Evolutionary conservation across 2,113 vertebrate species (phyloP).

Genomic region (Sphaerodactylus townsendi): DNA sequence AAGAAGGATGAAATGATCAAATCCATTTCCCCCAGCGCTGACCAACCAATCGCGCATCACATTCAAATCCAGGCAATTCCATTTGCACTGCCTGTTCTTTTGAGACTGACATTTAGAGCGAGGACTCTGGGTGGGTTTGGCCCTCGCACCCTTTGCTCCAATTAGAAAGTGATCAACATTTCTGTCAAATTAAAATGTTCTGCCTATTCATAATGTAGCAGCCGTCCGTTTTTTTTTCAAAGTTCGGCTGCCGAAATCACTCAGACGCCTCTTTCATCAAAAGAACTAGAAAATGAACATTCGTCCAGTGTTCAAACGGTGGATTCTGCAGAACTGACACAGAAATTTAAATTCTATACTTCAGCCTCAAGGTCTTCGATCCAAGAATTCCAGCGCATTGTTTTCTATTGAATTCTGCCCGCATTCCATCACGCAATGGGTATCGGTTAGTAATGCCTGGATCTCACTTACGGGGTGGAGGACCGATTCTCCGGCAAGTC

Average conservation of each 20-base stretch:
- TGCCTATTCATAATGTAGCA: background rate
- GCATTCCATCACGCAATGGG: background rate
- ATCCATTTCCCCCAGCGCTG: background rate
- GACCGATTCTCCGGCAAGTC: constrained; percentile 88
- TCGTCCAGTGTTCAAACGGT: no score
- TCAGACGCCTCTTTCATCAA: no score
- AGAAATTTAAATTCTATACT: background rate
- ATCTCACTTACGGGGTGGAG: constrained; percentile 81
- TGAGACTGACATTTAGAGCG: background rate
- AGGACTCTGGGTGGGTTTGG: background rate
- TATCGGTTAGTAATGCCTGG: background rate
- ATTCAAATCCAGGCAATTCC: background rate
- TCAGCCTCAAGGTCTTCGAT: background rate
- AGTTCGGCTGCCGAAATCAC: background rate
- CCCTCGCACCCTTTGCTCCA: background rate
- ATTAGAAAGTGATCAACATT: no score
- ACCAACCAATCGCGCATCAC: background rate
- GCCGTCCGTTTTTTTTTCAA: background rate
- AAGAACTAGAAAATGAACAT: background rate
- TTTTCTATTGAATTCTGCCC: background rate
- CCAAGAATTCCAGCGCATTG: background rate
- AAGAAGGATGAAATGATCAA: background rate
- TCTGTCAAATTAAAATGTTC: background rate
- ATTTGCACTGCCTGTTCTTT: background rate
- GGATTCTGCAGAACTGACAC: background rate